Evolutionary conservation across 2,113 vertebrate species (phyloP).

Genomic region (Entelurus aequoreus): DNA sequence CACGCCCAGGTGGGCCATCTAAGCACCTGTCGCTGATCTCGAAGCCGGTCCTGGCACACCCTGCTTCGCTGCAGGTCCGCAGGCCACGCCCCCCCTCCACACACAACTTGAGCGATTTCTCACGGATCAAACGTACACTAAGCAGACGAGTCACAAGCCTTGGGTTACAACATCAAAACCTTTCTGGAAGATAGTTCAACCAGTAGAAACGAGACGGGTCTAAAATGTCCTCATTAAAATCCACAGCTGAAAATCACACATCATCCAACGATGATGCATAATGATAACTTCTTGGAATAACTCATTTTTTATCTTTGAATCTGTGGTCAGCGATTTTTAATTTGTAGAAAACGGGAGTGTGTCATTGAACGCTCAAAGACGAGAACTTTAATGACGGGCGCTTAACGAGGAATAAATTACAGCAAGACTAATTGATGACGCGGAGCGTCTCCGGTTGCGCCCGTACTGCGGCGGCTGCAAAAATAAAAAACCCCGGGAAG

Average conservation of each 20-base stretch:
- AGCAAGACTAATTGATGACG: constrained; percentile 71
- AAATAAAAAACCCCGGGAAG: constrained; percentile 1
- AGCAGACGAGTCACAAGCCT: constrained; percentile 19
- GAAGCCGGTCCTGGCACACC: too few species aligned
- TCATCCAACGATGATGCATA: constrained; percentile 68
- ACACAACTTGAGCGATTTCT: not conserved
- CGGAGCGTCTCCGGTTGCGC: constrained; percentile 62
- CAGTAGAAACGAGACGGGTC: constrained; percentile 37
- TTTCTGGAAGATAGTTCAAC: constrained; percentile 16
- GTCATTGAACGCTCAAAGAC: constrained; percentile 75
- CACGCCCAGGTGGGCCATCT: too few species aligned
- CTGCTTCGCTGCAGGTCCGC: too few species aligned
- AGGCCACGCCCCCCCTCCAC: too few species aligned
- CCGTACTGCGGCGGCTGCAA: constrained; percentile 32
- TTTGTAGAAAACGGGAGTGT: constrained; percentile 66
- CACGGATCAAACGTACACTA: not conserved
- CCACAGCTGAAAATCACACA: constrained; percentile 56
- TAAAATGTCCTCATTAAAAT: constrained; percentile 60
- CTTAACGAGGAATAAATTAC: constrained; percentile 75
- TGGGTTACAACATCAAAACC: constrained; percentile 34
- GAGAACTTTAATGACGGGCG: constrained; percentile 72
- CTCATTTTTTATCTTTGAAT: constrained; percentile 62
- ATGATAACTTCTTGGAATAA: constrained; percentile 71
- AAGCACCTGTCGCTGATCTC: too few species aligned
- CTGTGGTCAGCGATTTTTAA: constrained; percentile 71